Evolutionary conservation across 2,113 vertebrate species (phyloP).

Genomic region (Myotis brandtii): DNA sequence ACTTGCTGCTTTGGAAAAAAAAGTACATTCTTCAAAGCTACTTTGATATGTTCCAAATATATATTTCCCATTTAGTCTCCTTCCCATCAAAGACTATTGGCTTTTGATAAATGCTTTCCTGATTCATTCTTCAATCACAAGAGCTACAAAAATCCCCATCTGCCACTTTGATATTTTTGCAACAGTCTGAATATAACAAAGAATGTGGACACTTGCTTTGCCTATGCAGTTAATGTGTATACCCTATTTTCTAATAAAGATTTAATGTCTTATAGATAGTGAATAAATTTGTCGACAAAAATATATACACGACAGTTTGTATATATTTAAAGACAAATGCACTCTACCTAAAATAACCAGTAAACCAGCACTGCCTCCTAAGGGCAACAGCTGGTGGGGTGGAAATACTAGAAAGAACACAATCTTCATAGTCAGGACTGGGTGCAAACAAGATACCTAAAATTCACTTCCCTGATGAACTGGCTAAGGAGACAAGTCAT

Average conservation of each 20-base stretch:
- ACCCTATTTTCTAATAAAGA: constrained; percentile 49
- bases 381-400: background rate
- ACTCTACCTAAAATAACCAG: constrained; percentile 38
- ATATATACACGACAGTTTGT: background rate
- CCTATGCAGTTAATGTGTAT: background rate
- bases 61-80: background rate
- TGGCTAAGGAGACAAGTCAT: background rate
- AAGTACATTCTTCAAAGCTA: background rate
- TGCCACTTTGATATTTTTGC: constrained; percentile 61
- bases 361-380: background rate
- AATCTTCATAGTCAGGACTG: background rate
- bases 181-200: constrained; percentile 19
- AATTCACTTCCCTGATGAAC: background rate
- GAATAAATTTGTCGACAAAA: background rate
- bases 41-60: background rate
- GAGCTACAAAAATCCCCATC: constrained; percentile 28
- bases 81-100: background rate
- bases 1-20: constrained; percentile 4
- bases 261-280: constrained; percentile 14
- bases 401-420: background rate
- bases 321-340: constrained; percentile 31
- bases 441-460: background rate
- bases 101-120: constrained; percentile 48
- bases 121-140: constrained; percentile 48
- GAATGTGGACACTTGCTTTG: constrained; percentile 41